Evolutionary conservation across 2,888 invertebrate species (phyloP).

Genomic region (Synanthedon vespiformis): DNA sequence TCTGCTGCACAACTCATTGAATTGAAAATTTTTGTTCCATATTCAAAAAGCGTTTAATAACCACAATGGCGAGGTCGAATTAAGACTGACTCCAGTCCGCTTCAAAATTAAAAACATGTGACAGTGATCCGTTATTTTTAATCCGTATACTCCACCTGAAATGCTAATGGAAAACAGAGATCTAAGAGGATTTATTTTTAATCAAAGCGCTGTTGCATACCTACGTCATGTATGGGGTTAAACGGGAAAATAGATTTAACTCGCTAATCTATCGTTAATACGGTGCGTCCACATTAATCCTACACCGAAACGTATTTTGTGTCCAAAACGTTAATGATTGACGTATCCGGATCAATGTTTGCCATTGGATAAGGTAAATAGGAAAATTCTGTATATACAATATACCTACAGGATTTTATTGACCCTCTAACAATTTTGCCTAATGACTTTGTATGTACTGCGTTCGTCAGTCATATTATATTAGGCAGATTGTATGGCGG

Average conservation of each 20-base stretch:
- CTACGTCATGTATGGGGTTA: background rate
- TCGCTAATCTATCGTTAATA: conserved; percentile 1
- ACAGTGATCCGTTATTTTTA: conserved; percentile 23
- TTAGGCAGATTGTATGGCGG: no score
- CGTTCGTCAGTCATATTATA: no score
- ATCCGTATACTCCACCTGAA: conserved; percentile 18
- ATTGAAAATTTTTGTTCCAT: conserved; percentile 2
- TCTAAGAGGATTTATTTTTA: conserved; percentile 26
- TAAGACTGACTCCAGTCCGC: conserved; percentile 14
- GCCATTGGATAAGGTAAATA: no score
- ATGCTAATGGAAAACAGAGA: conserved; percentile 28
- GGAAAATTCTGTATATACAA: no score
- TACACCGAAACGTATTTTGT: background rate
- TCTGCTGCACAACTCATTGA: background rate
- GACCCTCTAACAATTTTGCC: no score
- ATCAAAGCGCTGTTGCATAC: conserved; percentile 12
- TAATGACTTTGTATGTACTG: no score
- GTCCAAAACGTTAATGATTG: background rate
- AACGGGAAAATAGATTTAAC: conserved; percentile 1
- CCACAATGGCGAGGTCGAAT: conserved; percentile 6
- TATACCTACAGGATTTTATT: no score
- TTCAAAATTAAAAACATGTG: conserved; percentile 19
- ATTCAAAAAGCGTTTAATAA: background rate
- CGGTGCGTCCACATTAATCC: background rate
- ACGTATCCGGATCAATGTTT: background rate